Percentiles rank a stretch among this genome's conserved stretches.
These are phyloP conservation scores for Entomobrya proxima DNA, from an alignment of 2,888 invertebrate genomes.

Conservation along the genomic window DNA sequence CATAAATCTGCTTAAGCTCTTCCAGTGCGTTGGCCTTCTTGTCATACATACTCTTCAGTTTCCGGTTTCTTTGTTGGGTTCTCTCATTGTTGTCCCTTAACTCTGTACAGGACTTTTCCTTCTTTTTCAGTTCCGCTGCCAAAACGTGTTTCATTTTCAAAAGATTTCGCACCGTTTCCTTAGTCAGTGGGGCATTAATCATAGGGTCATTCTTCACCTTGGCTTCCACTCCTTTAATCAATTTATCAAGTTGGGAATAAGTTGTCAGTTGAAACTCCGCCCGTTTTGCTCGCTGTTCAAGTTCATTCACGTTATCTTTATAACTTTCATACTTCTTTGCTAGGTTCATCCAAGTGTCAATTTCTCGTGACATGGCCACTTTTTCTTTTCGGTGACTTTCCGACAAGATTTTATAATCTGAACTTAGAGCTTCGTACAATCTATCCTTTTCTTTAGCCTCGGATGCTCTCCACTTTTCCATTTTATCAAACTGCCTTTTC, in stretches of 20 bases:
- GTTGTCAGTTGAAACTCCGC: conserved; percentile 45
- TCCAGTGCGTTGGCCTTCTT: conserved; percentile 6
- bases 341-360: conserved; percentile 64
- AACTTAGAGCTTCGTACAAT: conserved; percentile 36
- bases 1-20: conserved; percentile 39
- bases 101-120: conserved; percentile 40
- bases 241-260: conserved; percentile 40
- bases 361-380: not conserved
- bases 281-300: not conserved
- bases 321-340: conserved; percentile 69
- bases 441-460: conserved; percentile 9
- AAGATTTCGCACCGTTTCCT: conserved; percentile 46
- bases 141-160: conserved; percentile 53
- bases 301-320: conserved; percentile 44
- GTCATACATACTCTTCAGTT: not conserved
- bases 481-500: conserved; percentile 6
- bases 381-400: conserved; percentile 39
- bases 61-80: conserved; percentile 18
- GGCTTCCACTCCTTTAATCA: conserved; percentile 53
- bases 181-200: not conserved
- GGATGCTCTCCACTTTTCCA: no score
- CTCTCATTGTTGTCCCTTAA: conserved; percentile 10
- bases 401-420: conserved; percentile 4
- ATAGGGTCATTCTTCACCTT: conserved; percentile 56
- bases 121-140: conserved; percentile 44